Evolutionary conservation across 2,888 invertebrate species (phyloP).

Genomic region (Stictocephala bisonia): DNA sequence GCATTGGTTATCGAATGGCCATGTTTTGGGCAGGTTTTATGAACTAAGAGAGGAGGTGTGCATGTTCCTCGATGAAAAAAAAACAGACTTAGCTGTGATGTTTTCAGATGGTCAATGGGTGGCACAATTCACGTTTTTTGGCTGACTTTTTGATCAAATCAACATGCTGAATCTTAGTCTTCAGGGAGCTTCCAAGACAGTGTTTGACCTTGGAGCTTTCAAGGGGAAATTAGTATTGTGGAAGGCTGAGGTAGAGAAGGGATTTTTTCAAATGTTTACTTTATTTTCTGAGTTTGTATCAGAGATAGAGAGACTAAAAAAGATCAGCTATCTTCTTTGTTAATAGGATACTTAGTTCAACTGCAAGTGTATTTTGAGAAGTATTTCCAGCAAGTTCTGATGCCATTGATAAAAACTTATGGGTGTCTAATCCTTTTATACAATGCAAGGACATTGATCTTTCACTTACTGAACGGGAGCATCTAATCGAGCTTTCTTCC

Average conservation of each 20-base stretch:
- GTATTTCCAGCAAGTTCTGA: background rate
- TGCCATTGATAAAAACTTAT: background rate
- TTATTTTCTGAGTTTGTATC: background rate
- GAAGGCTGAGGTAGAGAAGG: background rate
- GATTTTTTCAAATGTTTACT: background rate
- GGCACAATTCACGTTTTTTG: background rate
- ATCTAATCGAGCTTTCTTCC: background rate
- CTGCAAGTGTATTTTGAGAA: background rate
- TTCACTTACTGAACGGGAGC: background rate
- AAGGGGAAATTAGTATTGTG: background rate
- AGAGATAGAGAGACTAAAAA: too few relatives aligned
- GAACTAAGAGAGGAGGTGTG: background rate
- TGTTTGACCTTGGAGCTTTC: background rate
- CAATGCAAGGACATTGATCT: background rate
- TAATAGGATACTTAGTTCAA: background rate
- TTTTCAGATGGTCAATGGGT: background rate
- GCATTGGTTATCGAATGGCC: background rate
- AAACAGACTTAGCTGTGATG: too few relatives aligned
- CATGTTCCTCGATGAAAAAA: background rate
- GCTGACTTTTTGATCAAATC: background rate
- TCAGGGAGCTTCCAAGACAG: background rate
- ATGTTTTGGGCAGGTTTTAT: background rate
- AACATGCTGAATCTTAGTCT: background rate
- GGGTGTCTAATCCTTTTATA: background rate
- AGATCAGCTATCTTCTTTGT: background rate